phyloP scores from a whole-genome alignment of 2,888 invertebrate genomes.

The Periphyllus acericola region DNA sequence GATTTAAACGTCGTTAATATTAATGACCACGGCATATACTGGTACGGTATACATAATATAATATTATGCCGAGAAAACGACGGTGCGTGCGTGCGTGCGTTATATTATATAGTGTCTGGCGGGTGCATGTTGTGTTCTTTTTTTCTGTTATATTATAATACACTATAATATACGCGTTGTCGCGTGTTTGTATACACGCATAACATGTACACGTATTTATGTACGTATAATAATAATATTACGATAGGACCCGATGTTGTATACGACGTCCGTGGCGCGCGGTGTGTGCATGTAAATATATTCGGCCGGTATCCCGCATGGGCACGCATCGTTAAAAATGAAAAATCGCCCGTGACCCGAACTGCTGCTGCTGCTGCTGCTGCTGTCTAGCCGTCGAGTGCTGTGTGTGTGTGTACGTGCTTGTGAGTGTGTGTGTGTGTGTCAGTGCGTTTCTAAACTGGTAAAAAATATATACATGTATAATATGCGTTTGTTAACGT shows the following conservation, averaged over 20 bases:
- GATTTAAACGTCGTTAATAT: conserved; percentile 37
- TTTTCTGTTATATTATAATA: background rate
- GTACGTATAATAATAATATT: background rate
- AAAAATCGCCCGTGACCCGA: conserved; percentile 59
- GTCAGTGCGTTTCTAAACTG: conserved; percentile 36
- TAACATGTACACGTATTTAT: background rate
- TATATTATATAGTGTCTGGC: background rate
- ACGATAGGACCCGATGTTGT: background rate
- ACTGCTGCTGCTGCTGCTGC: background rate
- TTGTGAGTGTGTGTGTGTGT: background rate
- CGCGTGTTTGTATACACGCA: conserved; percentile 7
- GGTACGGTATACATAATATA: background rate
- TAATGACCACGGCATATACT: background rate
- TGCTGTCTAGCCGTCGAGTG: conserved; percentile 37
- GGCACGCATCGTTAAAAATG: conserved; percentile 62
- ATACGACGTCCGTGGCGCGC: conserved; percentile 3
- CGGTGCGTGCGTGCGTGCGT: background rate
- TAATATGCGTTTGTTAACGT: background rate
- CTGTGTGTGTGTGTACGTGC: background rate
- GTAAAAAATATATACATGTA: conserved; percentile 19
- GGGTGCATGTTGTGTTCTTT: conserved; percentile 41
- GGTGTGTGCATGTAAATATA: conserved; percentile 41
- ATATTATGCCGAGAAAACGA: conserved; percentile 21
- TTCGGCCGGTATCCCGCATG: conserved; percentile 59
- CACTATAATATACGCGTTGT: too few relatives aligned